Conservation (phyloP, 2,797 vertebrate genomes). For the Taeniopygia guttata region DNA sequence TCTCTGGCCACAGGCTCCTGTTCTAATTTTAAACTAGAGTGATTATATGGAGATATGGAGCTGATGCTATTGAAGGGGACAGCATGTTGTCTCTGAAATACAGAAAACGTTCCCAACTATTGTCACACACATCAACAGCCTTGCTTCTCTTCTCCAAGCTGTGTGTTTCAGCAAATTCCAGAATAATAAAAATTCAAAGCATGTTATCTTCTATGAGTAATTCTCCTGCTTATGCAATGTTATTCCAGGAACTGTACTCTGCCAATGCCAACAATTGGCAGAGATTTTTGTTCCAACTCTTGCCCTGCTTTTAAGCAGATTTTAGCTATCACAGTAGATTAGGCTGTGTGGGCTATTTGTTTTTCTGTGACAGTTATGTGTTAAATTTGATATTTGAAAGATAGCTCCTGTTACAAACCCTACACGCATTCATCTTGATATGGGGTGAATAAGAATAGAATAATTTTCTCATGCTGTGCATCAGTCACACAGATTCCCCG, state of each 20-base stretch:
- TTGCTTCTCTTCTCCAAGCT: constrained; percentile 25
- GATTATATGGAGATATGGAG: not conserved
- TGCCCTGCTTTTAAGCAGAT: constrained; percentile 49
- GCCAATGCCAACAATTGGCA: constrained; percentile 39
- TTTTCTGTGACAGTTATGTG: not conserved
- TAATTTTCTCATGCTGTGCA: not conserved
- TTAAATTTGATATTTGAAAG: constrained; percentile 29
- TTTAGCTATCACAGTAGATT: constrained; percentile 20
- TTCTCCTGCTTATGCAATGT: constrained; percentile 49
- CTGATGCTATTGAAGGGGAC: constrained; percentile 3
- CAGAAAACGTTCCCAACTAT: not conserved
- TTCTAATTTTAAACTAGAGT: constrained; percentile 36
- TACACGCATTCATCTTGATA: not conserved
- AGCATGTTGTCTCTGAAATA: constrained; percentile 17
- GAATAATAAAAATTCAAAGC: constrained; percentile 46
- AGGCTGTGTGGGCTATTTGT: not conserved
- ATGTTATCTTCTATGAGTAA: constrained; percentile 24
- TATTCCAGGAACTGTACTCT: constrained; percentile 45
- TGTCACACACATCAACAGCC: constrained; percentile 12
- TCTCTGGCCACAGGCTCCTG: not conserved
- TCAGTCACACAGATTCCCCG: not conserved
- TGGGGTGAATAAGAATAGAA: not conserved
- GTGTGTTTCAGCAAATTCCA: constrained; percentile 2
- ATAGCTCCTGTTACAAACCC: not conserved
- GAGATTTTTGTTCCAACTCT: constrained; percentile 17